Base-by-base conservation (phyloP, 2,888 invertebrate species). In the Tetragonula carbonaria region DNA sequence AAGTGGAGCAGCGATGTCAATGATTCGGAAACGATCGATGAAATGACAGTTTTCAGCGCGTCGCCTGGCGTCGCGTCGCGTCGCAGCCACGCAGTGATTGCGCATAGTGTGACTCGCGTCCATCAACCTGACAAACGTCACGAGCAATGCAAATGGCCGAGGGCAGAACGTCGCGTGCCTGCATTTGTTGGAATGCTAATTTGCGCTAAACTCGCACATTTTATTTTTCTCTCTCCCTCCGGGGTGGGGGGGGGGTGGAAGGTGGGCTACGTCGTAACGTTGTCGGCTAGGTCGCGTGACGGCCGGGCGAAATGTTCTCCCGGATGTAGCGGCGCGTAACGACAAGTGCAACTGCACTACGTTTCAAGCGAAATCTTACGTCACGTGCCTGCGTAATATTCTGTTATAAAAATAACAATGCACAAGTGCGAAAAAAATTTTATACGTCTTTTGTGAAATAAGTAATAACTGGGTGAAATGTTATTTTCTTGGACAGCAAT, bases 51-150 rank as follows among this genome's bases (percentile, higher is more conserved):
- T 82, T 80, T 81, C 80, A 63, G 55, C 68, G 80, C 55, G 74
- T 45, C 45, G 45, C 45, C 45, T 45, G 45, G 45, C 45, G 45
- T 72, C n/a, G 53, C 62, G 70, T 55, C 21, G 45, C 57, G n/a
- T 57, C 66, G 79, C 62, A 50, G 18, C 28, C 66, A 70, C 72
- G 76, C 68, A 57, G 51, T 71, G 83, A 81, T 81, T 81, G 82
- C 82, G 82, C 81, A 75, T 21, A 33, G 45, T 55, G 74, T 55
- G 72, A 80, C 62, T 82, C 82, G 79, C 81, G 81, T 82, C 82
- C 81, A 66, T 82, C 82, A 80, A 80, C 23, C 66, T 82, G 82
- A 80, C 82, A 80, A 82, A 80, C 82, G 72, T 82, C 82, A 75
- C 71, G 66, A 33, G 23, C 75, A 53, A 81, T 83, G 81, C 63